A percentile compares a stretch with the other conserved stretches of the same genome.
These are phyloP conservation scores for Argentina silus DNA, from an alignment of 2,797 vertebrate genomes.

Conservation along the genomic window DNA sequence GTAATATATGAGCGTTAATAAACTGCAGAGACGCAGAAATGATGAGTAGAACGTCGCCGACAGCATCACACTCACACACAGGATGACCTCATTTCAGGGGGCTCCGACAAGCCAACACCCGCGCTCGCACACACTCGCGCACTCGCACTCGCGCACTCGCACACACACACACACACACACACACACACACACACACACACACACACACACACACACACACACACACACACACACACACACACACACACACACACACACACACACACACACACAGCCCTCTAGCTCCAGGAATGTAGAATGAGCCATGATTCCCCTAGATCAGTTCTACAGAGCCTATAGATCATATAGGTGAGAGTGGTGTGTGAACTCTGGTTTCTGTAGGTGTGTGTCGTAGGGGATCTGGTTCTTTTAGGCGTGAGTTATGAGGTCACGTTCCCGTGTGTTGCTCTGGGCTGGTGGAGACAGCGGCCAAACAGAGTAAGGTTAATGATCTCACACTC, in stretches of 20 bases:
- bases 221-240: conserved; percentile 6
- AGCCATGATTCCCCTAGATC: background rate
- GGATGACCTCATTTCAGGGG: no score
- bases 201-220: conserved; percentile 8
- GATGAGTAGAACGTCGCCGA: conserved; percentile 33
- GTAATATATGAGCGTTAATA: conserved; percentile 41
- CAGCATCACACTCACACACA: conserved; percentile 11
- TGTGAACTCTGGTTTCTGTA: conserved; percentile 33
- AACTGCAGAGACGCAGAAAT: conserved; percentile 29
- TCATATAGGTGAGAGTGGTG: conserved; percentile 10
- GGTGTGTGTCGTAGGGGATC: conserved; percentile 29
- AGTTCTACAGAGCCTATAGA: background rate
- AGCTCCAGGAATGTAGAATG: no score
- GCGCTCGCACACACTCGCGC: background rate
- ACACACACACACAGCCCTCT: background rate
- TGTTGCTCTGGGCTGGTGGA: conserved; percentile 27
- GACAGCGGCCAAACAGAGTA: conserved; percentile 56
- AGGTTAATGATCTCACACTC: conserved; percentile 45
- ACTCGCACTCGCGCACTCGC: conserved; percentile 6
- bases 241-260: conserved; percentile 10
- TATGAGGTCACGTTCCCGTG: conserved; percentile 22
- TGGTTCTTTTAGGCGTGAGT: background rate
- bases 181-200: conserved; percentile 7
- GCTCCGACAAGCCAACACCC: background rate
- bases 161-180: conserved; percentile 4